Evolutionary conservation across 2,888 invertebrate genomes (phyloP).

Genomic region (Embidobia sp.): DNA sequence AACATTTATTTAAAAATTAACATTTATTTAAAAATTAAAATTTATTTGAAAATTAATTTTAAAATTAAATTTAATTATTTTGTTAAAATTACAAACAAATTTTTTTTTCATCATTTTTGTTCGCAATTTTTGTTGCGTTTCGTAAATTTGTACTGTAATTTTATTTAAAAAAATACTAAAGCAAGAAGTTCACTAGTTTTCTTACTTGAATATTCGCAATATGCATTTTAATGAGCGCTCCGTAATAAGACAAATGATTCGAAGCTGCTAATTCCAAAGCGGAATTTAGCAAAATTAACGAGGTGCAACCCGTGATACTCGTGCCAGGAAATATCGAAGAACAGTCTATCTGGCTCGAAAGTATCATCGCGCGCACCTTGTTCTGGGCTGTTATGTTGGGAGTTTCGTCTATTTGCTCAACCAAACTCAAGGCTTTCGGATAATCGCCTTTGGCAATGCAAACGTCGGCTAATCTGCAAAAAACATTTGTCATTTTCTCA

Average conservation of each 20-base stretch:
- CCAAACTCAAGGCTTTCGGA: constrained; percentile 73
- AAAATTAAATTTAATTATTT: too few species aligned
- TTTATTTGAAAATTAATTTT: too few species aligned
- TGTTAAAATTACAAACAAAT: too few species aligned
- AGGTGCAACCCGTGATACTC: constrained; percentile 82
- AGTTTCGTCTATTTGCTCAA: constrained; percentile 71
- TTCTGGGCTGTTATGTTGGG: constrained; percentile 73
- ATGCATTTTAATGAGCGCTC: constrained; percentile 89
- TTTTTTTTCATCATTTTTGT: too few species aligned
- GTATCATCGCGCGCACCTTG: constrained; percentile 86
- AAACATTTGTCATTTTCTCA: too few species aligned
- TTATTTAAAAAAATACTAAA: too few species aligned
- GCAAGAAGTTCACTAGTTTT: too few species aligned
- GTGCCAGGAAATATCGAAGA: constrained; percentile 83
- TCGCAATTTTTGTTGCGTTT: too few species aligned
- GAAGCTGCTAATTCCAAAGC: constrained; percentile 89
- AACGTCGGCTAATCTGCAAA: constrained; percentile 78
- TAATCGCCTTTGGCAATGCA: constrained; percentile 79
- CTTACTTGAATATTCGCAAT: constrained; percentile 89
- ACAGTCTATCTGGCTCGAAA: constrained; percentile 86
- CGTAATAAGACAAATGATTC: constrained; percentile 90
- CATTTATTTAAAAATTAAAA: too few species aligned
- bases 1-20: too few species aligned
- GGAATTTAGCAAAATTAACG: constrained; percentile 84
- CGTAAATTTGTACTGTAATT: too few species aligned